Evolutionary conservation across 2,797 vertebrate genomes (phyloP), one percentile per base, ranked within the genome.

Genomic region (Alexandromys oeconomus): DNA sequence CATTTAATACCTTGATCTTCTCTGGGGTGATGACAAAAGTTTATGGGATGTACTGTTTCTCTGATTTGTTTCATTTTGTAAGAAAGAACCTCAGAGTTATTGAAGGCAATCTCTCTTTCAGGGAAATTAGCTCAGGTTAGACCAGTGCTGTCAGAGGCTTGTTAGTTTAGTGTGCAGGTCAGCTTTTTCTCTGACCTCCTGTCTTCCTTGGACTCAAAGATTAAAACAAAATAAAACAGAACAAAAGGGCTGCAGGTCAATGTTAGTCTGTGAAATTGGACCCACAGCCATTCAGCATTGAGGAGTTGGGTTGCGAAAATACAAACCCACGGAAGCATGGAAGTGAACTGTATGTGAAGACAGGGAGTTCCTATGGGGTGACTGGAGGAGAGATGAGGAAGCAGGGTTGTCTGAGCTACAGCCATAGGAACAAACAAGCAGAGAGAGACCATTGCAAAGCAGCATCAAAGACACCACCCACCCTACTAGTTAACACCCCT

Each of bases 111-210:
- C 43, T 48, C 81, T 79, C 29, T 15, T 82, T 73, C 29, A 57
- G 1, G 63, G 40, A 92, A 21, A 43, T 25, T 63, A 11, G 5
- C 34, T 85, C 43, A 93, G 51, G 9, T n/a, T 46, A 74, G 57
- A 37, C 61, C 11, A 23, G 2, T 5, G 1, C 46, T 59, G 37
- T 0, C 37, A 71, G 65, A 43, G 29, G 15, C 78, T 51, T 77
- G 2, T 34, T 95, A 78, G 27, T 85, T 95, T 95, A 40, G 7
- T 4, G 0, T 79, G 25, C 5, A 17, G 14, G 13, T 86, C 46
- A 46, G 25, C 73, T 25, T 69, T 91, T 94, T 71, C 31, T 78
- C n/a, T 59, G 37, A 94, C 21, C 87, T 82, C 29, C 23, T 46
- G n/a, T 59, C 86, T 79, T 94, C 25, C 29, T 77, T 27, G 17